Evolutionary conservation across 92 coral and sea anemone species (phyloP).

Genomic region (Paramuricea clavata): DNA sequence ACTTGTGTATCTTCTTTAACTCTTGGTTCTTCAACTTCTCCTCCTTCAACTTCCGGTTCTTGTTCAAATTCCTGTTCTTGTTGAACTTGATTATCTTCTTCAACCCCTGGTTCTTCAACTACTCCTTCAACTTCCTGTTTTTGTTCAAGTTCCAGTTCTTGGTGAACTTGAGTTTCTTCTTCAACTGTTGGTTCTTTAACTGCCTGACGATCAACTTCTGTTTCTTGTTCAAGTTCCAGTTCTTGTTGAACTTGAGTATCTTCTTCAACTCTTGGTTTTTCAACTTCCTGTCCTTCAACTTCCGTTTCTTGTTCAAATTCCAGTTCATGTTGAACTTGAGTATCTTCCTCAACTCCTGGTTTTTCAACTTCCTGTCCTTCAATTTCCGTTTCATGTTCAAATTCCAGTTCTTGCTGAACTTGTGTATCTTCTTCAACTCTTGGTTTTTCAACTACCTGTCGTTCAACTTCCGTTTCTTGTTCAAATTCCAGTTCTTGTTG

Average conservation of each 20-base stretch:
- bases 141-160: constrained; percentile 75
- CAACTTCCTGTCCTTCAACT: too few species aligned
- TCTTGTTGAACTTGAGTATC: constrained; percentile 42
- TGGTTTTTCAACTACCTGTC: not conserved
- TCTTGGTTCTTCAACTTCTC: constrained; percentile 47
- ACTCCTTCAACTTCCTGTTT: constrained; percentile 76
- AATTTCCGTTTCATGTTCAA: not conserved
- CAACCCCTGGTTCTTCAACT: constrained; percentile 20
- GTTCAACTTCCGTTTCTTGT: not conserved
- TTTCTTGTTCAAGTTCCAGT: not conserved
- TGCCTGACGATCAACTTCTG: not conserved
- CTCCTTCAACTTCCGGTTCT: constrained; percentile 75
- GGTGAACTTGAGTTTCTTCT: constrained; percentile 44
- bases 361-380: not conserved
- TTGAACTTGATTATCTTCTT: too few species aligned
- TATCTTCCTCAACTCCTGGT: not conserved
- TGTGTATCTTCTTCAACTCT: not conserved
- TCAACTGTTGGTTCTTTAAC: constrained; percentile 15
- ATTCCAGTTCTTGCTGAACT: constrained; percentile 5
- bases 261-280: too few species aligned
- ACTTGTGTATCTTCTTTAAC: constrained; percentile 57
- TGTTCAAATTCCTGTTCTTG: constrained; percentile 62
- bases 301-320: too few species aligned
- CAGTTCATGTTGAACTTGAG: too few species aligned
- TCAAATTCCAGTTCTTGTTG: not conserved